Base-by-base conservation (phyloP, 2,888 invertebrate genomes). In the Xanthorhoe spadicearia region DNA sequence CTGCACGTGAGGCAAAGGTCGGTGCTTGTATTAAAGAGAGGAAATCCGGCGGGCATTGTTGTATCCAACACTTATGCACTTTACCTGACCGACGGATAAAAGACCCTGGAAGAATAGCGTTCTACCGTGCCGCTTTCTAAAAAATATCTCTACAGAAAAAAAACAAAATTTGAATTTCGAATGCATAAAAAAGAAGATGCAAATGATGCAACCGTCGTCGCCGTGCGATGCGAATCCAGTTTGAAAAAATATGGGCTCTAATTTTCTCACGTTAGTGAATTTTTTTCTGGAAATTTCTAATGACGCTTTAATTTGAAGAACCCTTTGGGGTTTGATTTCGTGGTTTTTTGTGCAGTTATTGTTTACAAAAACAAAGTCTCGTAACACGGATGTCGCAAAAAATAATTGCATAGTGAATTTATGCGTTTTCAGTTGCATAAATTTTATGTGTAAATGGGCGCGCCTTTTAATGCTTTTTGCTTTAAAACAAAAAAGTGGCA, bases 301-400 rank as follows among this genome's bases (percentile, higher is more conserved):
- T 88, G 91, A 89, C 81, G 87, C 83, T 93, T 93, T 92, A 93
- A 93, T 93, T 93, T 93, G 92, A 88, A 92, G 92, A 88, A 85
- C 89, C 83, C 92, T 93, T 89, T 91, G 92, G 92, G 92, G 93
- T 92, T 93, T 93, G 91, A 89, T 90, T 90, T 84, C 79, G 72
- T 72, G 79, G 83, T 88, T 91, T 90, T 86, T 82, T 75, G 69
- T 61, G 43, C 57, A 75, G 73, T 76, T 74, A 82, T 90, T 92
- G 91, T 93, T 92, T 93, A 83, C 77, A 84, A 89, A 91, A 92
- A 93, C 91, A 92, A 89, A 79, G 84, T 87, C 89, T 93, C 86
- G 86, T 92, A 88, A 89, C 87, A 92, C 85, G 93, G 91, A 77
- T 92, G 93, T 92, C 91, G 79, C 77, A 90, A 92, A 93, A 93